A percentile compares a stretch with the other conserved stretches of the same genome.
phyloP scores from a whole-genome alignment of 2,888 invertebrate genomes.

The Charanyca ferruginea region DNA sequence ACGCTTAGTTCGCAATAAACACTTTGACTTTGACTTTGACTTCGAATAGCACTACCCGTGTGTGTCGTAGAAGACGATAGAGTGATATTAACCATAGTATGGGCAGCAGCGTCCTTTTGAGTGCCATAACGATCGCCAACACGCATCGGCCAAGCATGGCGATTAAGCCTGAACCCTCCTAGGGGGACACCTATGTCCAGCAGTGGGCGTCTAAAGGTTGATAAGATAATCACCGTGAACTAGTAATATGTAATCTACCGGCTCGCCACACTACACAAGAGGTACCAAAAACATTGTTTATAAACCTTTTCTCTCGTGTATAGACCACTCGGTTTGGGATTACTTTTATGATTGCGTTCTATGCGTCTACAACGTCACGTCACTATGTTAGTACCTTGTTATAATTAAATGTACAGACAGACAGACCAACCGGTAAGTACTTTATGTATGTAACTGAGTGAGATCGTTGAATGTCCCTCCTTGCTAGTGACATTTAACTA shows the following conservation, averaged over 20 bases:
- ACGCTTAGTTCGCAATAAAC: too few relatives aligned
- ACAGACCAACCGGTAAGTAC: constrained; percentile 24
- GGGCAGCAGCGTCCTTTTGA: too few relatives aligned
- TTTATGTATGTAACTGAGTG: constrained; percentile 33
- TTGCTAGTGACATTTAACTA: constrained; percentile 60
- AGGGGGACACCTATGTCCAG: too few relatives aligned
- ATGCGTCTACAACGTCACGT: constrained; percentile 30
- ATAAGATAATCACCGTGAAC: too few relatives aligned
- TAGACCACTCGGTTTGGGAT: constrained; percentile 47
- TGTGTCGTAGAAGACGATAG: too few relatives aligned
- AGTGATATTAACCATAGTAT: too few relatives aligned
- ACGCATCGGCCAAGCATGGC: too few relatives aligned
- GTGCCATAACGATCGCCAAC: too few relatives aligned
- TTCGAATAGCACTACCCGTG: too few relatives aligned
- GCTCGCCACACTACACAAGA: constrained; percentile 17
- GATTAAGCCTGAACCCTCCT: too few relatives aligned
- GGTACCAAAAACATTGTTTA: constrained; percentile 44
- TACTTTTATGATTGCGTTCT: constrained; percentile 54
- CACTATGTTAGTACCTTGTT: constrained; percentile 23
- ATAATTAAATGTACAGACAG: constrained; percentile 37
- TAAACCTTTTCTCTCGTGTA: constrained; percentile 42
- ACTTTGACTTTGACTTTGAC: too few relatives aligned
- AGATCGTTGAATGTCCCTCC: constrained; percentile 50
- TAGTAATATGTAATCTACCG: constrained; percentile 25
- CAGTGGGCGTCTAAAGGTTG: too few relatives aligned